A percentile compares a stretch with the other conserved stretches of the same genome.
Evolutionary conservation across 2,888 invertebrate genomes (phyloP).

Genomic region (Microplitis manilae): DNA sequence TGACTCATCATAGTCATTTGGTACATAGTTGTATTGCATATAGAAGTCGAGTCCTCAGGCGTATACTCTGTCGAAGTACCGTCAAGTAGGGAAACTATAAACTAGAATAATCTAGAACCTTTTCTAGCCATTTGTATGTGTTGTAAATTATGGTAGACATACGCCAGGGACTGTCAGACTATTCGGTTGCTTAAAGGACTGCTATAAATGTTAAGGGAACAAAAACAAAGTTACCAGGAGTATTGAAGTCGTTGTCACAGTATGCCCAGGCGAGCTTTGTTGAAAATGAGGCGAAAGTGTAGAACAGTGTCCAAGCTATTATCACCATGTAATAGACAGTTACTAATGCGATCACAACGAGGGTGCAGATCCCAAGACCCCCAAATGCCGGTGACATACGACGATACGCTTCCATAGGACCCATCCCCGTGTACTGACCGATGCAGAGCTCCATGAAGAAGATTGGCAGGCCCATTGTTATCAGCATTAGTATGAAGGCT

Average conservation of each 20-base stretch:
- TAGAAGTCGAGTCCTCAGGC: no score
- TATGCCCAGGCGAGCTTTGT: conserved; percentile 79
- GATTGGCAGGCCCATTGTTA: conserved; percentile 85
- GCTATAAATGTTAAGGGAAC: conserved; percentile 6
- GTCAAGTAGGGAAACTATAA: no score
- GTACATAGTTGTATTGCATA: no score
- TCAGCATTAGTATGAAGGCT: conserved; percentile 82
- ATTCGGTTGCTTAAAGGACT: no score
- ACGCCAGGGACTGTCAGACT: no score
- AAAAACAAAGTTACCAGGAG: conserved; percentile 73
- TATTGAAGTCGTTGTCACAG: conserved; percentile 78
- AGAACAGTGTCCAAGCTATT: conserved; percentile 84
- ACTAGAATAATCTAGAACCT: no score
- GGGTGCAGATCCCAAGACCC: conserved; percentile 78
- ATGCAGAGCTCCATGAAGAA: conserved; percentile 85
- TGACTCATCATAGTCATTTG: no score
- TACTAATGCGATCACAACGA: conserved; percentile 81
- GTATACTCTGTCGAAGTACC: no score
- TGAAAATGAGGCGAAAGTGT: conserved; percentile 80
- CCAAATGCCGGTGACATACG: conserved; percentile 76
- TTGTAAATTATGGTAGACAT: no score
- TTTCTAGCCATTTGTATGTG: no score
- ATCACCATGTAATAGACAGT: conserved; percentile 87
- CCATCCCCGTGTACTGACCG: conserved; percentile 85
- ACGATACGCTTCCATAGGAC: conserved; percentile 78